These are phyloP conservation scores for Erannis defoliaria DNA, from an alignment of 2,888 invertebrate species.

Conservation along the genomic window DNA sequence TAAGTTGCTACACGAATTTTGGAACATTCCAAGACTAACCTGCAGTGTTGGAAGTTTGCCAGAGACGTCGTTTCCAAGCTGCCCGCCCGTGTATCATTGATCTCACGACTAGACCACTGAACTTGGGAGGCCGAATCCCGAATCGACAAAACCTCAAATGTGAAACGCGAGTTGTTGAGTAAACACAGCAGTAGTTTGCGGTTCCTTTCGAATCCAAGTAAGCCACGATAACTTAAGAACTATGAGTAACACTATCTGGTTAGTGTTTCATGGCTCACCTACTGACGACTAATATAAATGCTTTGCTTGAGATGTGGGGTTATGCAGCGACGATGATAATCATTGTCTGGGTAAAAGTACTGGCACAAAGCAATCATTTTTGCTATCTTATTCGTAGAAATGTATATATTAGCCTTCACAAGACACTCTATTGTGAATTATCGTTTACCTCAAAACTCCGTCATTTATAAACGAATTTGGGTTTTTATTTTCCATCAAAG, in stretches of 20 bases:
- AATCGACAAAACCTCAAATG: conserved; percentile 32
- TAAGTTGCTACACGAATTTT: conserved; percentile 50
- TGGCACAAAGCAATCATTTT: too few species aligned
- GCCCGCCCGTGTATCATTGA: conserved; percentile 43
- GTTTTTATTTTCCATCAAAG: too few species aligned
- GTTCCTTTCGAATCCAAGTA: conserved; percentile 37
- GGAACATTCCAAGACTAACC: conserved; percentile 53
- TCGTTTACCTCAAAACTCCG: too few species aligned
- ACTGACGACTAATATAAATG: conserved; percentile 31
- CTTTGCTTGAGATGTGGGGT: too few species aligned
- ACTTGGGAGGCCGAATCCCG: conserved; percentile 33
- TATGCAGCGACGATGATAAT: too few species aligned
- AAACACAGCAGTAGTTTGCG: conserved; percentile 44
- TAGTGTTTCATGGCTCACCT: conserved; percentile 15
- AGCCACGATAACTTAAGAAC: conserved; percentile 46
- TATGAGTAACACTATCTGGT: conserved; percentile 40
- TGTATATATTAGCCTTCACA: too few species aligned
- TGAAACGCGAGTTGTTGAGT: conserved; percentile 33
- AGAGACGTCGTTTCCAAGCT: conserved; percentile 47
- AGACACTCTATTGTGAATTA: too few species aligned
- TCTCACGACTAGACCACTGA: conserved; percentile 42
- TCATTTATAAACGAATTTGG: too few species aligned
- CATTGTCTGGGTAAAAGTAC: too few species aligned
- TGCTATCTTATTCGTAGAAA: too few species aligned
- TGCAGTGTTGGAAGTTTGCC: conserved; percentile 57